Base-by-base conservation (phyloP, 2,888 invertebrate genomes). In the Himalopsyche japonica region DNA sequence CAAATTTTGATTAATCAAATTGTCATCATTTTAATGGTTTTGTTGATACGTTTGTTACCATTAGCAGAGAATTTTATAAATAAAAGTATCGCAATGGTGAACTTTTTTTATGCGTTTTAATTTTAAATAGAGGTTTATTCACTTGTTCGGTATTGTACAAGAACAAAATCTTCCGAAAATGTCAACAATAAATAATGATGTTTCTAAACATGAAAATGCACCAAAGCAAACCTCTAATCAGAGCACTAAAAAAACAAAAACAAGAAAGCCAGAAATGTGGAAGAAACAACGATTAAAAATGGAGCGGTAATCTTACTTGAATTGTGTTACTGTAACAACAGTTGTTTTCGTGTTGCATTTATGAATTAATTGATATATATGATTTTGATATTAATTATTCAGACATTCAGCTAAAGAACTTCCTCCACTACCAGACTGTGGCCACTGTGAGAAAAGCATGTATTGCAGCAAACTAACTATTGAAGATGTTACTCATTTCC, bases 401-500 rank as follows among this genome's bases (percentile, higher is more conserved):
- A 70, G 64, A 20, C 70, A 37, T 47, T 81, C 84, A 43, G 76
- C 70, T 8, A 79, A 79, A 76, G 85, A 85, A 7, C 80, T 85
- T 30, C 85, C 85, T 12, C 37, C 70, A 18, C 47, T 81, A 3
- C 81, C 83, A 34, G 57, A 80, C 12, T 85, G 85, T 49, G 82
- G 81, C 3, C 85, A 85, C 49, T 47, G 57, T n/a, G 85, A 85
- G 20, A 85, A 85, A 77, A 81, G 83, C 18, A 80, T 85, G 79
- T 37, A 79, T 37, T 85, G 85, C 37, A 47, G 37, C 12, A 24
- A 81, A 57, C 57, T 85, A n/a, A 76, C 24, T 0, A 27, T 30
- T 48, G 82, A 81, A 34, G 85, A 85, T 83, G 49, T 85, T 15
- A 15, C 3, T 47, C 30, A 48, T 70, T 85, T 85, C 37, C 85